Base-by-base conservation (phyloP, 1,140 invertebrate genomes). In the Drosophila eugracilis region DNA sequence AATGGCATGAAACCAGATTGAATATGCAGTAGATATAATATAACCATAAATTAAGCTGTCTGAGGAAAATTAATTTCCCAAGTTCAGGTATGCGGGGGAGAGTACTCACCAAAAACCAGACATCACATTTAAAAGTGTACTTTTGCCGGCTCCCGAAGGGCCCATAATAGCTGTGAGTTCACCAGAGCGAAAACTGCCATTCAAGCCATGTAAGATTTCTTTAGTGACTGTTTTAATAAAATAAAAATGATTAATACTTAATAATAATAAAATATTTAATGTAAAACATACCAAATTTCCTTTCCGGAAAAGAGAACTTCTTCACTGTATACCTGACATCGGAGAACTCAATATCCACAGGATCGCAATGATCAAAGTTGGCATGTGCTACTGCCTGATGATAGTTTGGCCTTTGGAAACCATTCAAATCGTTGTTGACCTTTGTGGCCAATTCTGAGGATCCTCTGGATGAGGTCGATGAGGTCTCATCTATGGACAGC, bases 141-240 rank as follows among this genome's bases (percentile, higher is more conserved):
- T 95, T 90, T 96, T 96, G 2, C 96, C 96, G 1, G 95, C 95
- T 1, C 96, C 95, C 1, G 95, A 95, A 4, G 95, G 95, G 6
- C 95, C 95, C 95, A 96, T 95, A 36, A 96, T 96, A 15, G 95
- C 95, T 1, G 95, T 94, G 15, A 96, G 66, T 92, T 94, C 93
- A 7, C 94, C 93, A 6, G 93, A 92, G 32, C 92, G 92, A 86
- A 94, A 94, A 48, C 92, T 92, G 2, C 94, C 94, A 62, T 92
- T 93, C 0, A 94, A 91, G 1, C 92, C 92, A 75, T 95, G 94
- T 12, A 96, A 89, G 60, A 95, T 95, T 59, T 93, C 93, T 79
- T 94, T 95, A 32, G 90, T 78, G 22, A 92, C 94, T 94, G 45
- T 7, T 7, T 7, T 14, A n/a, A 0, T 30, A 12, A 19, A 24